Conservation (phyloP, 2,888 invertebrate genomes). For the Pasiphila rectangulata region DNA sequence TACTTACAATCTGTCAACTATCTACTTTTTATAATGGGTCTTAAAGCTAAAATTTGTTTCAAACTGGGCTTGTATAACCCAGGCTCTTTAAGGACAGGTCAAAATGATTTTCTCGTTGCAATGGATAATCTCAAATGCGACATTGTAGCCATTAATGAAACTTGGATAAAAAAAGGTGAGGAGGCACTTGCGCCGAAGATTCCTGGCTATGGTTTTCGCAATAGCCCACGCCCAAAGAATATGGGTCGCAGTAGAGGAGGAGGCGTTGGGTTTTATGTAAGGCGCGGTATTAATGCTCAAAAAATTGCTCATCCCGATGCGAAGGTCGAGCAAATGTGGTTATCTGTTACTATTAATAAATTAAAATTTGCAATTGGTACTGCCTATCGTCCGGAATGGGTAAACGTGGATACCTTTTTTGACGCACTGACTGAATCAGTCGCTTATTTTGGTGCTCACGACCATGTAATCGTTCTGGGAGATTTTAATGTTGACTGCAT, state of each 20-base stretch:
- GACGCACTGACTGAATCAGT: background rate
- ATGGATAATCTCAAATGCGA: background rate
- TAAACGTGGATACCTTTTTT: background rate
- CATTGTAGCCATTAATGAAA: constrained; percentile 1
- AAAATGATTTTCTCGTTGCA: background rate
- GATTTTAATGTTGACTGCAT: too few relatives aligned
- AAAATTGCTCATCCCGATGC: background rate
- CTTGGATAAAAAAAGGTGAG: background rate
- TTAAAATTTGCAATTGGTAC: background rate
- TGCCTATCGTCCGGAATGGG: background rate
- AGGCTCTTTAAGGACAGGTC: background rate
- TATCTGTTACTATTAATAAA: background rate
- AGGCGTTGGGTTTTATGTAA: background rate
- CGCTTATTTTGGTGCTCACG: too few relatives aligned
- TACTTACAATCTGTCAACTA: background rate
- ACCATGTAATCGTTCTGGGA: too few relatives aligned
- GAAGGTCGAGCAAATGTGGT: background rate
- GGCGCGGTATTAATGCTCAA: background rate
- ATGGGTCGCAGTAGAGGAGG: background rate
- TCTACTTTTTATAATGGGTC: background rate
- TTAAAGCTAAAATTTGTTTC: background rate
- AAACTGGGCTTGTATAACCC: constrained; percentile 2
- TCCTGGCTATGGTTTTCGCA: background rate
- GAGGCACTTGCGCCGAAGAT: background rate
- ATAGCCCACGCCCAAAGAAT: background rate